phyloP scores from a whole-genome alignment of 2,113 vertebrate genomes.

The Pipa parva region DNA sequence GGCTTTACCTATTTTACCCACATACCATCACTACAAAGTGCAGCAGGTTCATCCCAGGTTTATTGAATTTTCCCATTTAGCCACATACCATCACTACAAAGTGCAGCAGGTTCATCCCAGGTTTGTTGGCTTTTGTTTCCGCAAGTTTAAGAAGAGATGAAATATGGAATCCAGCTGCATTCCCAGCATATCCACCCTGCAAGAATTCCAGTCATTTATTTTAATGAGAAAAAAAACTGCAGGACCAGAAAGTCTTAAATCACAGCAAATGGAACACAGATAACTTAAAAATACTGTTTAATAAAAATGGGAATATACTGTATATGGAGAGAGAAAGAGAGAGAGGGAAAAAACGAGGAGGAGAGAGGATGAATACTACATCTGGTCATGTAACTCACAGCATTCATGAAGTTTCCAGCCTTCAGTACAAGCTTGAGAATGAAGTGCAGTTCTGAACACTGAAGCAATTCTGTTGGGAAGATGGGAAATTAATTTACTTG shows the following conservation, averaged over 20 bases:
- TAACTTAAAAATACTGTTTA: too few species aligned
- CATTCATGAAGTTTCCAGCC: conserved; percentile 76
- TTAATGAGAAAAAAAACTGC: background rate
- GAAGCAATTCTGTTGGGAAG: conserved; percentile 66
- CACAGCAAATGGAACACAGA: too few species aligned
- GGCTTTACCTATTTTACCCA: conserved; percentile 54
- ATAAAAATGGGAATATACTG: too few species aligned
- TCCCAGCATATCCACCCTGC: conserved; percentile 76
- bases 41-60: conserved; percentile 76
- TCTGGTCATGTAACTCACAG: conserved; percentile 54
- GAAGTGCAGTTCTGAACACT: conserved; percentile 66
- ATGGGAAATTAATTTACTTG: too few species aligned
- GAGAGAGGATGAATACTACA: background rate
- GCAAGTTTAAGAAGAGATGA: conserved; percentile 73
- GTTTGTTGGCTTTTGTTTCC: conserved; percentile 78
- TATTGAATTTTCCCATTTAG: conserved; percentile 44
- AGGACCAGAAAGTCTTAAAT: too few species aligned
- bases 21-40: conserved; percentile 82
- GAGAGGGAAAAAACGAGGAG: too few species aligned
- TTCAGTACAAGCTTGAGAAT: conserved; percentile 71
- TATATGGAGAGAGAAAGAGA: too few species aligned
- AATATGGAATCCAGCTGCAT: conserved; percentile 73
- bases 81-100: conserved; percentile 77
- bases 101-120: conserved; percentile 77
- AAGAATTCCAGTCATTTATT: background rate